Conservation (phyloP, 64 coral and sea anemone genomes). For the Orbicella faveolata region DNA sequence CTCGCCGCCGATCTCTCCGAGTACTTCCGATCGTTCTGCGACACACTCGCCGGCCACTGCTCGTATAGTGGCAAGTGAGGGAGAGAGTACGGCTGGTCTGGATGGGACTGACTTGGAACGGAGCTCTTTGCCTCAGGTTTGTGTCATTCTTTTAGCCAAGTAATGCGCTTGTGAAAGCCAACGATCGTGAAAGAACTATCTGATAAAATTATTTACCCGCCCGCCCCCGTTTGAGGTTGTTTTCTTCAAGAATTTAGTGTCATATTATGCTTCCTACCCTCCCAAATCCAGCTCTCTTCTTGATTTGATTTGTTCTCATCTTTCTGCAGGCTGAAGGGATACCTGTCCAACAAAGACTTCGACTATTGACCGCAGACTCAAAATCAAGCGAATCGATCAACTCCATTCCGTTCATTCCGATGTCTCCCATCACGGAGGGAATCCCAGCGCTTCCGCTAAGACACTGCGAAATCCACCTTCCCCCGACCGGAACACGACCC, state of each 20-base stretch:
- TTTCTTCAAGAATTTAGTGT: not conserved
- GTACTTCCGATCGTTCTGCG: constrained; percentile 63
- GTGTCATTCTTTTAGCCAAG: not conserved
- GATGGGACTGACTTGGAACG: constrained; percentile 64
- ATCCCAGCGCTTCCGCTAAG: constrained; percentile 57
- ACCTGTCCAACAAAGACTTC: constrained; percentile 55
- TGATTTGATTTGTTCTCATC: not conserved
- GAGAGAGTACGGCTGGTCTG: constrained; percentile 41
- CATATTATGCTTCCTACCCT: not conserved
- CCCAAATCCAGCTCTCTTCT: not conserved
- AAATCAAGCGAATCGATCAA: constrained; percentile 89
- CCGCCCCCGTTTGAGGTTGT: too few relatives aligned
- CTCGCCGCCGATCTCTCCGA: constrained; percentile 87
- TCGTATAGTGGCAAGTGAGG: constrained; percentile 22
- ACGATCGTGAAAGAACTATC: too few relatives aligned
- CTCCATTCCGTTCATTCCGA: constrained; percentile 61
- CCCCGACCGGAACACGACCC: constrained; percentile 47
- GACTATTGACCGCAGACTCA: constrained; percentile 63
- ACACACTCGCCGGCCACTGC: constrained; percentile 46
- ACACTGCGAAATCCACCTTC: constrained; percentile 53
- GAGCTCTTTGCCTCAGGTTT: constrained; percentile 60
- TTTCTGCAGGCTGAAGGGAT: constrained; percentile 56
- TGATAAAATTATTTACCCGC: too few relatives aligned
- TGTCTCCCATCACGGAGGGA: constrained; percentile 93
- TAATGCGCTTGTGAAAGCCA: not conserved